Evolutionary conservation across 2,797 vertebrate species (phyloP).

Genomic region (Discoglossus pictus): DNA sequence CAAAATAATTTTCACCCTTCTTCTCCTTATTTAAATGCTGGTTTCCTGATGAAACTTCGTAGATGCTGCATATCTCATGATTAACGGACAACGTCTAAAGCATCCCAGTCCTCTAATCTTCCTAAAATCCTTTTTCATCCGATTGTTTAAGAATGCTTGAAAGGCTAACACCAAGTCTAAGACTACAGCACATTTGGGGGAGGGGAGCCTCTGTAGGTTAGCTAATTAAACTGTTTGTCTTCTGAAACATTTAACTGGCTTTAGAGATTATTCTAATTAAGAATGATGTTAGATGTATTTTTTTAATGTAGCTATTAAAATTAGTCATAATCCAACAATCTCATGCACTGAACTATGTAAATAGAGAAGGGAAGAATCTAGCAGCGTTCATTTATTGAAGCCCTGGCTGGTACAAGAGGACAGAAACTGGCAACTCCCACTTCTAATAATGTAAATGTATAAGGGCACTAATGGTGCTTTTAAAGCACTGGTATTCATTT

Average conservation of each 20-base stretch:
- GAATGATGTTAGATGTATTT: conserved; percentile 78
- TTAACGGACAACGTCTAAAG: conserved; percentile 96
- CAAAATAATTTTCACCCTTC: conserved; percentile 64
- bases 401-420: no score
- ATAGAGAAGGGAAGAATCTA: conserved; percentile 66
- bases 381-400: conserved; percentile 52
- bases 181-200: conserved; percentile 82
- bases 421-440: no score
- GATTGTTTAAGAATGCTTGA: conserved; percentile 98
- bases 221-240: conserved; percentile 95
- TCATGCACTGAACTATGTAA: conserved; percentile 70
- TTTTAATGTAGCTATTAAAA: conserved; percentile 79
- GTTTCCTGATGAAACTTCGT: conserved; percentile 76
- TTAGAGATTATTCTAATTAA: conserved; percentile 87
- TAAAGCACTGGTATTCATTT: no score
- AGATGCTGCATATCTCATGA: conserved; percentile 86
- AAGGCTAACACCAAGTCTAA: conserved; percentile 90
- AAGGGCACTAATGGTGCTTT: no score
- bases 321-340: conserved; percentile 77
- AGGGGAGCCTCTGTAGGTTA: conserved; percentile 82
- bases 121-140: conserved; percentile 99
- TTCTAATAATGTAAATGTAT: no score
- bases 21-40: conserved; percentile 67
- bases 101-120: conserved; percentile 94
- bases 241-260: conserved; percentile 91